phyloP scores from a whole-genome alignment of 2,888 invertebrate species.

The Chloromyia formosa region DNA sequence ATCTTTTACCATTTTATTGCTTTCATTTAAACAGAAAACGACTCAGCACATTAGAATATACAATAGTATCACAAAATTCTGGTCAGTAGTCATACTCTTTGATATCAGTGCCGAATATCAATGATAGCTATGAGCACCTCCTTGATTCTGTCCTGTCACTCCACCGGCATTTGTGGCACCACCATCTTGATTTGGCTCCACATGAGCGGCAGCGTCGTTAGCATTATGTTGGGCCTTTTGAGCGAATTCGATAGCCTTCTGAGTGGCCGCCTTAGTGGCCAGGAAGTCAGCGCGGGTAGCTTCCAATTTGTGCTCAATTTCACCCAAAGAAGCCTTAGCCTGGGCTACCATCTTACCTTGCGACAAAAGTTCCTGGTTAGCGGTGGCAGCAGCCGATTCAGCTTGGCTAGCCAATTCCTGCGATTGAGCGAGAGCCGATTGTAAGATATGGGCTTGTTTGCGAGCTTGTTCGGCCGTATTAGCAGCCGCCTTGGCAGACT shows the following conservation, averaged over 20 bases:
- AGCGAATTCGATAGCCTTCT: constrained; percentile 71
- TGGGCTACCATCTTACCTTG: constrained; percentile 79
- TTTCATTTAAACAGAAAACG: background rate
- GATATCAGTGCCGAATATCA: constrained; percentile 15
- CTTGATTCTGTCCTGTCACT: background rate
- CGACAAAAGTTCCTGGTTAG: constrained; percentile 75
- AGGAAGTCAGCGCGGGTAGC: constrained; percentile 75
- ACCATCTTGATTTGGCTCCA: constrained; percentile 52
- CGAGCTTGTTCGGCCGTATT: constrained; percentile 75
- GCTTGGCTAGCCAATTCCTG: constrained; percentile 71
- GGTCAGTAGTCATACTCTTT: background rate
- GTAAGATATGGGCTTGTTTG: constrained; percentile 73
- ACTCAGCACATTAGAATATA: background rate
- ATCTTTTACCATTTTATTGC: constrained; percentile 10
- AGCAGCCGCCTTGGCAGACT: constrained; percentile 72
- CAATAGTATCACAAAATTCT: background rate
- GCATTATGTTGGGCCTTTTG: constrained; percentile 76
- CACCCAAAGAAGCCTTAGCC: constrained; percentile 71
- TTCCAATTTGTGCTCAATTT: constrained; percentile 72
- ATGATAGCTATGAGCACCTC: constrained; percentile 6
- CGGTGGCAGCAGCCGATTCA: constrained; percentile 74
- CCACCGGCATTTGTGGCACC: background rate
- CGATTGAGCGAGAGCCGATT: constrained; percentile 75
- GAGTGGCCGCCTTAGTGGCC: constrained; percentile 74
- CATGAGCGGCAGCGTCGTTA: constrained; percentile 74